Conservation (phyloP, 2,113 vertebrate genomes). For the Anhinga rufa region DNA sequence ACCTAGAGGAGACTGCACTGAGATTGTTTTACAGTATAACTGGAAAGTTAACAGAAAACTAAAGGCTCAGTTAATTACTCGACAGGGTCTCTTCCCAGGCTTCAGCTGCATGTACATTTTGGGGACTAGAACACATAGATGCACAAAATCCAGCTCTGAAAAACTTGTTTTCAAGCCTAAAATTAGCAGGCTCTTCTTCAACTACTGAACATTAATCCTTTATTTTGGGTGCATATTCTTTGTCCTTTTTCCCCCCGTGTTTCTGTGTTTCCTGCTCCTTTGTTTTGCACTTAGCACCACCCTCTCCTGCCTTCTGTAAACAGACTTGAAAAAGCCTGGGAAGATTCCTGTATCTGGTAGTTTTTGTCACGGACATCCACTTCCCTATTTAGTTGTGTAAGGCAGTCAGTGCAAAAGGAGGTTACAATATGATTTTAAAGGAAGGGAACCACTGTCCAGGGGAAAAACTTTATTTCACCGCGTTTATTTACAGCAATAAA, state of each 20-base stretch:
- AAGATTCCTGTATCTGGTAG: not conserved
- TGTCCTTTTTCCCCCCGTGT: fast-evolving
- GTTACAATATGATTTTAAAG: not conserved
- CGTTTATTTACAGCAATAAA: not conserved
- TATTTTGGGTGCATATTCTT: not conserved
- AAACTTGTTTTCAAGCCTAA: not conserved
- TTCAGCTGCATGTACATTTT: not conserved
- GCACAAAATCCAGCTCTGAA: not conserved
- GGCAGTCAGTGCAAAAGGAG: not conserved
- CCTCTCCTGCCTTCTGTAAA: not conserved
- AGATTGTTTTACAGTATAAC: not conserved
- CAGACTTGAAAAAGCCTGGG: not conserved
- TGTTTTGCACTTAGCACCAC: not conserved
- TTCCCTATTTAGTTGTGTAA: not conserved
- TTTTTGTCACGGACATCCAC: not conserved
- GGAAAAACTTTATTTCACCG: not conserved
- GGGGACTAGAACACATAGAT: not conserved
- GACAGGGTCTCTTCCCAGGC: not conserved
- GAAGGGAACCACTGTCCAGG: not conserved
- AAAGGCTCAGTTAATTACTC: not conserved
- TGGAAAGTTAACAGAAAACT: not conserved
- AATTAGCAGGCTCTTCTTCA: not conserved
- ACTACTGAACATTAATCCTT: not conserved
- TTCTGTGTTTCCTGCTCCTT: not conserved
- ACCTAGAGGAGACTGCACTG: not conserved